Evolutionary conservation across 2,797 vertebrate species (phyloP), one percentile per base, ranked within the genome.

Genomic region (Enteromius trimaculatus): DNA sequence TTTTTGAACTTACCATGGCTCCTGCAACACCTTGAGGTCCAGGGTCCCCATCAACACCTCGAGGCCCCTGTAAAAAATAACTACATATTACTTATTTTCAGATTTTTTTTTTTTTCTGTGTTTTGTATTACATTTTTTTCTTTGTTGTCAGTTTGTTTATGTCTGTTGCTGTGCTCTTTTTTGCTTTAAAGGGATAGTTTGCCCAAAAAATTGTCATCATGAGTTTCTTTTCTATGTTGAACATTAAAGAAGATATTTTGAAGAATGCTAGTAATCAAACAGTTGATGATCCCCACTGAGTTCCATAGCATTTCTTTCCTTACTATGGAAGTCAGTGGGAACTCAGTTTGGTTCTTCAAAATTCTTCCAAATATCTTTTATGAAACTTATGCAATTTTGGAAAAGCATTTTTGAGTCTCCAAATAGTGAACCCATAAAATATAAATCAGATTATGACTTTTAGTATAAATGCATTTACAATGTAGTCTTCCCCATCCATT

Each of bases 21-120:
- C 98, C 98, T 74, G 94, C 92, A 79, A 98, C 93, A 55, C 98
- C 98, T 64, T 93, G 96, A n/a, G 96, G 93, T 75, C 98, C 98
- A 83, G 95, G 94, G 6, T 95, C 96, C 85, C 98, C 98, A 91
- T 98, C 97, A 80, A 92, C 93, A 81, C 97, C 98, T 82, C 97
- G 95, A 88, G 90, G 85, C 74, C 97, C 98, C 98, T 99, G 86
- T 4, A 77, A 90, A 84, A 91, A 79, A 66, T 1, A 17, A 65
- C 3, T 51, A 17, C 1, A 16, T 65, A 51, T 72, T 26, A 17
- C 5, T 37, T 29, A 16, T 80, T 75, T 60, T 65, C 21, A 42
- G 51, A 31, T 4, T 10, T 4, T 0, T 5, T 58, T 31, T 37
- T 21, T 13, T 29, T 8, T n/a, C 3, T 47, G 19, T 78, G 16